Base-by-base conservation (phyloP, 2,888 invertebrate genomes). In the Drosophila rellima region DNA sequence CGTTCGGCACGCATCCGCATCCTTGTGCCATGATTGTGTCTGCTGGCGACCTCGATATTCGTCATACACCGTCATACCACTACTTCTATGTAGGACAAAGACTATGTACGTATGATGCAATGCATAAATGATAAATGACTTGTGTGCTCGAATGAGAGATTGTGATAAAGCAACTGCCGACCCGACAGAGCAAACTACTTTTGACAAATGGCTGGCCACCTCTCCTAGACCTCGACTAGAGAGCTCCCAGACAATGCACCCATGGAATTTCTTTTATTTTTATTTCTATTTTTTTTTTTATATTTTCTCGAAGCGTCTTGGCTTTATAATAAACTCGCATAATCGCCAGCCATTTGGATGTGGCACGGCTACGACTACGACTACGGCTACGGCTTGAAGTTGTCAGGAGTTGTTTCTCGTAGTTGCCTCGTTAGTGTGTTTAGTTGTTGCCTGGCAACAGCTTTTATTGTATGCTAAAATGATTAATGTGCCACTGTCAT, bases 61-160 rank as follows among this genome's bases (percentile, higher is more conserved):
- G 37, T 35, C 55, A 56, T 56, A 56, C 33, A 56, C 33, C 40
- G 42, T 29, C 31, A 42, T 42, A 8, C 31, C 37, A 45, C 31
- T 29, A 45, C 35, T 15, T n/a, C n/a, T n/a, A n/a, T n/a, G n/a
- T 42, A 23, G 15, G 5, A 18, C 56, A 26, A 26, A 26, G 26
- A 26, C 26, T 26, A 26, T 26, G 26, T 48, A 56, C 63, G 40
- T 68, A 75, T 74, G 72, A 72, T 86, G 85, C 84, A 85, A 76
- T 77, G 80, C 88, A 87, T 87, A 82, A 87, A 86, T 86, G 85
- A 86, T 86, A 86, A 86, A 86, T 87, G 88, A 87, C 77, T 82
- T 78, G 85, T 75, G 68, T 74, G 71, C 68, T 70, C 71, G 82
- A 86, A 71, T 74, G 80, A 71, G 73, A 85, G 88, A 87, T 86